Percentiles rank a stretch among this genome's conserved stretches.
phyloP scores from a whole-genome alignment of 2,888 invertebrate genomes.

The Meandrusa payeni region DNA sequence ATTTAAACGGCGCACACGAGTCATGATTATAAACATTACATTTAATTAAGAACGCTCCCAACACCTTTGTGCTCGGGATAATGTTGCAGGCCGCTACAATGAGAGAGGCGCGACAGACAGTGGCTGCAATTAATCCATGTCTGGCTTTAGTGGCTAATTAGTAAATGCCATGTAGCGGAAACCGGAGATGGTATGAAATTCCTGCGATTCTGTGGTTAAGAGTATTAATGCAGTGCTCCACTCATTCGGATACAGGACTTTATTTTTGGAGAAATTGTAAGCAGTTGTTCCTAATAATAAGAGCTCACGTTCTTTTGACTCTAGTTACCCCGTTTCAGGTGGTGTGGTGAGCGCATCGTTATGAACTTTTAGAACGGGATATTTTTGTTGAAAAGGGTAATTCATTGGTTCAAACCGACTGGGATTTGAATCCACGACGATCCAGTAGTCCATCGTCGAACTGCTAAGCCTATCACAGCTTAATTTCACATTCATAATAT shows the following conservation, averaged over 20 bases:
- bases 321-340: too few species aligned
- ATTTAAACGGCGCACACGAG: constrained; percentile 45
- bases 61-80: constrained; percentile 59
- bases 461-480: too few species aligned
- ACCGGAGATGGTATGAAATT: constrained; percentile 67
- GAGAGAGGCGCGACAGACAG: constrained; percentile 47
- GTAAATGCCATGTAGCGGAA: constrained; percentile 63
- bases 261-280: too few species aligned
- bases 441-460: too few species aligned
- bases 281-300: too few species aligned
- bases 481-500: too few species aligned
- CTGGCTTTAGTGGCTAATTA: constrained; percentile 69
- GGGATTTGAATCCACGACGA: too few species aligned
- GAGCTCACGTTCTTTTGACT: too few species aligned
- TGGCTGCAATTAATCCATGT: constrained; percentile 72
- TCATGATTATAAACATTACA: constrained; percentile 52
- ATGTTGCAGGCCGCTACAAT: constrained; percentile 43
- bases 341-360: too few species aligned
- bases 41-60: constrained; percentile 65
- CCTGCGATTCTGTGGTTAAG: constrained; percentile 53
- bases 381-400: too few species aligned
- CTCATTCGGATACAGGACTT: not conserved
- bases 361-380: too few species aligned
- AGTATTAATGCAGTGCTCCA: not conserved
- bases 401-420: too few species aligned